Conservation (phyloP, 2,797 vertebrate genomes). For the Anableps anableps region DNA sequence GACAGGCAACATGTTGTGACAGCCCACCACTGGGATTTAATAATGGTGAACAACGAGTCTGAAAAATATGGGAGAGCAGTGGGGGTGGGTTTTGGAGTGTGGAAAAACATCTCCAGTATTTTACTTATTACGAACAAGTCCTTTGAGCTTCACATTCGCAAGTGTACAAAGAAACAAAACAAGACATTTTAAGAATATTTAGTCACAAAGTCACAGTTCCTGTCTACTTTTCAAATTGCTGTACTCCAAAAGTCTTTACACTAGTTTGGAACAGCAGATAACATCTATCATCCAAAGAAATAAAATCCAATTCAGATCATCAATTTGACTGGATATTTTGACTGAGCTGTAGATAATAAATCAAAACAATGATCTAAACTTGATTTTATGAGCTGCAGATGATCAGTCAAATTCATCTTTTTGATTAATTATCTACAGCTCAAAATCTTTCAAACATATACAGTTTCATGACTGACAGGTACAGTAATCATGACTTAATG, state of each 20-base stretch:
- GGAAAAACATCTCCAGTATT: slow-evolving; percentile 44
- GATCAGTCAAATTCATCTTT: not conserved
- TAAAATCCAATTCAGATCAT: not conserved
- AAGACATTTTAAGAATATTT: slow-evolving; percentile 35
- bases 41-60: slow-evolving; percentile 34
- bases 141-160: slow-evolving; percentile 26
- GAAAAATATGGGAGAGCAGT: slow-evolving; percentile 30
- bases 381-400: not conserved
- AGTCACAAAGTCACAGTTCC: slow-evolving; percentile 15
- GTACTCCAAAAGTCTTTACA: not conserved
- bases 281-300: not conserved
- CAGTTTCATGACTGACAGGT: slow-evolving; percentile 9
- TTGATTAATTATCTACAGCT: slow-evolving; percentile 2
- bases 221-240: not conserved
- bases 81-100: slow-evolving; percentile 30
- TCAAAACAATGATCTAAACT: not conserved
- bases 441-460: not conserved
- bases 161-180: slow-evolving; percentile 37
- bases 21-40: slow-evolving; percentile 42
- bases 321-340: not conserved
- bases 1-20: slow-evolving; percentile 43
- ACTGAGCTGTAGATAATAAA: not conserved
- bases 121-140: slow-evolving; percentile 28
- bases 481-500: slow-evolving; percentile 16
- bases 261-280: not conserved